phyloP scores from a whole-genome alignment of 2,888 invertebrate genomes.

The Tridacna gigas region DNA sequence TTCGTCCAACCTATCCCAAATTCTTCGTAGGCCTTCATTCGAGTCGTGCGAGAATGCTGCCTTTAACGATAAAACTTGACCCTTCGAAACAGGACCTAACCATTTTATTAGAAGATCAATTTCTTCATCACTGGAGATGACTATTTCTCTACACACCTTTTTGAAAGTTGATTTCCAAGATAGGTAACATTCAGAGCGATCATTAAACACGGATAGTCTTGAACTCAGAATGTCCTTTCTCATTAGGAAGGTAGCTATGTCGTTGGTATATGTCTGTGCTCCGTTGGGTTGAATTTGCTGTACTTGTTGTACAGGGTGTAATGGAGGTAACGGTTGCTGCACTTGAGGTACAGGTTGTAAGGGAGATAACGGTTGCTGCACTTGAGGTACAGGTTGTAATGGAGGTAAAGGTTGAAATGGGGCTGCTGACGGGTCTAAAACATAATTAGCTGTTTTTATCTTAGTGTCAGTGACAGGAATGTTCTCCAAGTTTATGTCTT shows the following conservation, averaged over 20 bases:
- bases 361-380: not conserved
- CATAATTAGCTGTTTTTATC: not conserved
- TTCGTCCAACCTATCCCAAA: not conserved
- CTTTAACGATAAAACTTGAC: not conserved
- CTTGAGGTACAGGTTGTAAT: too few relatives aligned
- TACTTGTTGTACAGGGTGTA: too few relatives aligned
- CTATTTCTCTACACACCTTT: too few relatives aligned
- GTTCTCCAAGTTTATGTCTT: too few relatives aligned
- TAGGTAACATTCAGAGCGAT: too few relatives aligned
- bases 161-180: too few relatives aligned
- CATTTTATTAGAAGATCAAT: constrained; percentile 35
- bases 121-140: too few relatives aligned
- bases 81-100: not conserved
- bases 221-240: not conserved
- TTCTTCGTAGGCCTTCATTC: not conserved
- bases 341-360: not conserved
- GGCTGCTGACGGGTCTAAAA: not conserved
- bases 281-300: not conserved
- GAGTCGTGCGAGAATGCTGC: not conserved
- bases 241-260: not conserved
- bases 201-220: not conserved
- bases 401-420: too few relatives aligned
- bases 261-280: not conserved
- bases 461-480: not conserved
- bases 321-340: too few relatives aligned